These are phyloP conservation scores for Spongia lamella DNA, from an alignment of 37 sponge, comb jelly and placozoan genomes.

Conservation along the genomic window DNA sequence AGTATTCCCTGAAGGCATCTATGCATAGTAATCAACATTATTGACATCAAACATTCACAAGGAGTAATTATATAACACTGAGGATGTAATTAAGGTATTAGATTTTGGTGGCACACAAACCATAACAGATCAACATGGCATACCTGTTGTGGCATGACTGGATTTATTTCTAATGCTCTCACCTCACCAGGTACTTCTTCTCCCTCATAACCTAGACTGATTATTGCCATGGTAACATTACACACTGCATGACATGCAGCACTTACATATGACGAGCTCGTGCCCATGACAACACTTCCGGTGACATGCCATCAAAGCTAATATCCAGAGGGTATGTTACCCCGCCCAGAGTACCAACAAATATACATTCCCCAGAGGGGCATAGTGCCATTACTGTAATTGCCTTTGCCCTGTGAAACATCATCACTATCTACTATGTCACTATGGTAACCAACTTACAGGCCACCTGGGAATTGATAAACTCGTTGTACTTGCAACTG, in stretches of 20 bases:
- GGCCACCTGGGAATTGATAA: conserved; percentile 70
- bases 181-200: conserved; percentile 80
- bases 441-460: conserved; percentile 36
- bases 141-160: conserved; percentile 75
- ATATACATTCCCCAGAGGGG: conserved; percentile 68
- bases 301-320: conserved; percentile 81
- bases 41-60: too few relatives aligned
- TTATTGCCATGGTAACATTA: not conserved
- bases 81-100: too few relatives aligned
- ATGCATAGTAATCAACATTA: too few relatives aligned
- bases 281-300: conserved; percentile 74
- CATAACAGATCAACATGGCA: too few relatives aligned
- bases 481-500: conserved; percentile 48
- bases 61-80: too few relatives aligned
- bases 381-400: conserved; percentile 68
- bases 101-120: too few relatives aligned
- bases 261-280: conserved; percentile 70
- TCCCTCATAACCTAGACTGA: conserved; percentile 51
- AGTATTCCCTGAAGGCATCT: too few relatives aligned
- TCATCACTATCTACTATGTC: not conserved
- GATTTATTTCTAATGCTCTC: conserved; percentile 62
- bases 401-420: conserved; percentile 63
- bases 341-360: conserved; percentile 80
- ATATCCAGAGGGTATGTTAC: conserved; percentile 80
- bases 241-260: not conserved